Percentiles rank a stretch among this genome's conserved stretches.
Evolutionary conservation across 2,888 invertebrate species (phyloP).

Genomic region (Pristionchus maxplancki): DNA sequence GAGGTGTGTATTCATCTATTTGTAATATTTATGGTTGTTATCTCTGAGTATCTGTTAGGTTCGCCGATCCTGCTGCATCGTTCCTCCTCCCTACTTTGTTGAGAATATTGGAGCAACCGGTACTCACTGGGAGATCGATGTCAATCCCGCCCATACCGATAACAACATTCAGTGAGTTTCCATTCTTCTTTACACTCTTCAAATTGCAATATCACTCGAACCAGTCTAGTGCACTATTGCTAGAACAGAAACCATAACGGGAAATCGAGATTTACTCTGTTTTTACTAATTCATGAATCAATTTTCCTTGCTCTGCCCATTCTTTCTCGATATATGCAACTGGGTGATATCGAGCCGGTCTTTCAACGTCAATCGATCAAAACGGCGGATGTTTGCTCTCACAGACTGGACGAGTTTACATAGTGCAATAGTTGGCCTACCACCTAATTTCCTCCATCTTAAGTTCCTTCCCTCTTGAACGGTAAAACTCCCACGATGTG

Average conservation of each 20-base stretch:
- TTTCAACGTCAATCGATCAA: constrained; percentile 10
- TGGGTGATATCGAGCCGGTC: constrained; percentile 1
- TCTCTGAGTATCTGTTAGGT: constrained; percentile 50
- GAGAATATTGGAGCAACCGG: constrained; percentile 74
- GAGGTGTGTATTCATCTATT: constrained; percentile 63
- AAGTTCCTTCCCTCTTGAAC: constrained; percentile 1
- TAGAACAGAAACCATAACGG: background rate
- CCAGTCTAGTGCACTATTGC: background rate
- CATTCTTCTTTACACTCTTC: background rate
- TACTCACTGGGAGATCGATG: constrained; percentile 73
- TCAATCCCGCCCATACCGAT: constrained; percentile 76
- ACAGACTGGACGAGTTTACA: background rate
- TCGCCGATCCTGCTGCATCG: constrained; percentile 74
- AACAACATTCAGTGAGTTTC: constrained; percentile 71
- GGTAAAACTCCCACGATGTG: background rate
- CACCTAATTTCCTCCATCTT: background rate
- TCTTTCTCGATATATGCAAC: constrained; percentile 8
- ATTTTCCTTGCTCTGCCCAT: background rate
- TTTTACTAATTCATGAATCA: background rate
- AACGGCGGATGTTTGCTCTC: background rate
- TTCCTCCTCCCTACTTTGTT: constrained; percentile 77
- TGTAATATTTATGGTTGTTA: constrained; percentile 7
- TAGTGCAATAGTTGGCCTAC: background rate
- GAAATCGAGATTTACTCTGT: background rate
- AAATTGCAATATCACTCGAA: background rate